Evolutionary conservation across 1,140 invertebrate genomes (phyloP).

Genomic region (Eueides isabella): DNA sequence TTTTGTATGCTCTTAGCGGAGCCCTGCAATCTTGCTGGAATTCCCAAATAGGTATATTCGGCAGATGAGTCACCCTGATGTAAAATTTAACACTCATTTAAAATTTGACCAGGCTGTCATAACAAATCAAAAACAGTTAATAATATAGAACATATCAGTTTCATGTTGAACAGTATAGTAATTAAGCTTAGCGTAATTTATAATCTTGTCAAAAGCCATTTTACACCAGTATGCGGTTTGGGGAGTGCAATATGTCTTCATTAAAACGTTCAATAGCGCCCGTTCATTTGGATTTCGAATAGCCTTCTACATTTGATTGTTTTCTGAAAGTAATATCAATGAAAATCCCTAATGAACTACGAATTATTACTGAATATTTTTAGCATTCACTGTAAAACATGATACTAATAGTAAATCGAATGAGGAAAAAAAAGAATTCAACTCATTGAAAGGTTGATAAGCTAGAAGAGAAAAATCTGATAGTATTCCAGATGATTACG

Average conservation of each 20-base stretch:
- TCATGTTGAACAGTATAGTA: not conserved
- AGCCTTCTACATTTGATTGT: constrained; percentile 4
- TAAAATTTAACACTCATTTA: constrained; percentile 30
- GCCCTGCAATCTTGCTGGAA: constrained; percentile 60
- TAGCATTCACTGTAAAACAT: not conserved
- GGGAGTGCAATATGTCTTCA: constrained; percentile 22
- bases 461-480: constrained; percentile 41
- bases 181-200: constrained; percentile 13
- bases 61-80: constrained; percentile 37
- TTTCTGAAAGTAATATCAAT: constrained; percentile 3
- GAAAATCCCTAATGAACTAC: not conserved
- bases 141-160: not conserved
- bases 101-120: constrained; percentile 21
- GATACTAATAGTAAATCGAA: not conserved
- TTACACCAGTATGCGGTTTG: constrained; percentile 16
- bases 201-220: constrained; percentile 17
- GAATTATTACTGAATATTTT: not conserved
- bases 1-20: constrained; percentile 63
- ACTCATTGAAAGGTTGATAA: constrained; percentile 48
- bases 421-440: constrained; percentile 19
- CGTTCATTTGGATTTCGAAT: constrained; percentile 26
- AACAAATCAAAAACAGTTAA: not conserved
- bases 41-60: constrained; percentile 55
- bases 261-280: constrained; percentile 28
- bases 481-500: constrained; percentile 58